Evolutionary conservation across 2,888 invertebrate genomes (phyloP), one percentile per base, ranked within the genome.

Genomic region (Nysson spinosus): DNA sequence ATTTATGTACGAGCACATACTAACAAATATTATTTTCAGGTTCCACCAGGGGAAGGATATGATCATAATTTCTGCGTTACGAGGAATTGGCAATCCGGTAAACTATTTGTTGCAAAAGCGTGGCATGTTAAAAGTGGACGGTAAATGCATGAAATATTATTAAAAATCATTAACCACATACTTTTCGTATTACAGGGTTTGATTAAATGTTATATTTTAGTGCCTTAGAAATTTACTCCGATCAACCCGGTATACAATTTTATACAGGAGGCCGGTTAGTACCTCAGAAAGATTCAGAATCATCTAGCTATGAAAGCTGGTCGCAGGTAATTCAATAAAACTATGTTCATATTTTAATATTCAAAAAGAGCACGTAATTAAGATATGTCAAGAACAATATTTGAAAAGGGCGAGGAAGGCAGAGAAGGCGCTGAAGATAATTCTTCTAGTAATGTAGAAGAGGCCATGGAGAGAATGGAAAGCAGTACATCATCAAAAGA

Each of bases 221-320:
- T 52, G 91, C 91, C 54, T 82, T 97, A 43, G 95, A 96, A 85
- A 90, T 96, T 1, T 93, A 92, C 79, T 94, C 95, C 67, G 93
- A 96, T 83, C 95, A 96, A 85, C 96, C 96, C 0, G 96, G 96
- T 1, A 90, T 97, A 62, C 96, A 97, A 84, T 93, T 98, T 80
- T 97, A 97, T 84, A 96, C 96, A 0, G 87, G 79, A 4, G 78
- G 82, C 0, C 75, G 72, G 37, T 54, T 84, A 26, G 74, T 76
- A 24, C 72, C 77, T 3, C 19, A 50, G 4, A 20, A 32, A 3
- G 14, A 24, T 22, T 19, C 60, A 42, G 40, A 55, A 51, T 26
- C 34, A 14, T 17, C 42, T 11, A 52, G 4, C 30, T 43, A 55
- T n/a, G 39, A 61, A n/a, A n/a, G n/a, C 5, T 34, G 37, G 3